These are phyloP conservation scores for Invenusta paracnida DNA, from an alignment of 2,888 invertebrate genomes.

Conservation along the genomic window DNA sequence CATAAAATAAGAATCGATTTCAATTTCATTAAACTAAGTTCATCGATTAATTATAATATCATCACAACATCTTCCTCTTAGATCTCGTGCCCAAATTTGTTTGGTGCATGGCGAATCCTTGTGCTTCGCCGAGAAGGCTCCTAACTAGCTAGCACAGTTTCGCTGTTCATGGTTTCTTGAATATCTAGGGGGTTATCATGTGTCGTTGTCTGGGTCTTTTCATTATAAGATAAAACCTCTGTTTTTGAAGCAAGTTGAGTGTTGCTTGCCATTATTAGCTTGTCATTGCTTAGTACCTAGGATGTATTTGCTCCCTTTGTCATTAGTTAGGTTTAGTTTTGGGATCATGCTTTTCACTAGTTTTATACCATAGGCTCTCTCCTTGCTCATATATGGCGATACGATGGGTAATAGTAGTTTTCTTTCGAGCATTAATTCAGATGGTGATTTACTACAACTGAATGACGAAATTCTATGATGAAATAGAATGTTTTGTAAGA, in stretches of 20 bases:
- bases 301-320: too few relatives aligned
- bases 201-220: slow-evolving; percentile 1
- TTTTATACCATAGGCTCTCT: not conserved
- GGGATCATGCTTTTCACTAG: not conserved
- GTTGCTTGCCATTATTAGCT: slow-evolving; percentile 17
- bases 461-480: slow-evolving; percentile 37
- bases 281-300: slow-evolving; percentile 7
- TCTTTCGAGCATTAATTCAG: slow-evolving; percentile 29
- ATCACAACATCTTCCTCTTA: not conserved
- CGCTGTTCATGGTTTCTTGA: too few relatives aligned
- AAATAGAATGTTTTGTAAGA: slow-evolving; percentile 31
- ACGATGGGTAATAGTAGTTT: slow-evolving; percentile 8
- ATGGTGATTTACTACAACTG: not conserved
- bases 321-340: slow-evolving; percentile 17
- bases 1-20: not conserved
- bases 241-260: slow-evolving; percentile 15
- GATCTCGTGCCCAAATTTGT: not conserved
- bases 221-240: slow-evolving; percentile 9
- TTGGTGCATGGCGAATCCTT: slow-evolving; percentile 15
- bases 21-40: not conserved
- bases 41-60: not conserved
- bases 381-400: slow-evolving; percentile 28
- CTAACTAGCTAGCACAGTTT: not conserved
- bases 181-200: not conserved
- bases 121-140: slow-evolving; percentile 14